Base-by-base conservation (phyloP, 2,797 vertebrate genomes). In the Enteromius anoplus region DNA sequence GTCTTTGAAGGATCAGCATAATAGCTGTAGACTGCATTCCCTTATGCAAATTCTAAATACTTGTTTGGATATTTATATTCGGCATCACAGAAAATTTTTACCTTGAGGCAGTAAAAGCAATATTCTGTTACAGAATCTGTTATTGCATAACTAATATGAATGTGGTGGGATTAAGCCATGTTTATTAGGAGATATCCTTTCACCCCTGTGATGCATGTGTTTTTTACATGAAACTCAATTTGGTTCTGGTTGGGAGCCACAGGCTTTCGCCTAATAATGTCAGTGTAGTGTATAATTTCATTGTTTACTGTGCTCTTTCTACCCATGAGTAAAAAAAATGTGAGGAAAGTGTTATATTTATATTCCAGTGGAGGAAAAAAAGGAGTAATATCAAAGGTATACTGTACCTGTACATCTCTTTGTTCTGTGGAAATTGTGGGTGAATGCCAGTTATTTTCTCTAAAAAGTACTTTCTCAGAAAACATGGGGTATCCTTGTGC, bases 251-350 rank as follows among this genome's bases (percentile, higher is more conserved):
- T 21, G 29, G n/a, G 34, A 23, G 87, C 87, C 87, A 86, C 82
- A 86, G 69, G 83, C 86, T 87, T 88, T 79, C 89, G 86, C 88
- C 88, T 90, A 84, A 91, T 90, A 91, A 88, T 92, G 88, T 92
- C 90, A 91, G 47, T 5, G 83, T 87, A 84, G 78, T 32, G 60
- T 62, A 62, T 62, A 29, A 62, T 62, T 83, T 85, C 79, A 80
- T 40, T 37, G 34, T 73, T 76, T 85, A 9, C n/a, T 1, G n/a
- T 34, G 55, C 6, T 64, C 80, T 80, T 79, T 68, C 85, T 40
- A 23, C 51, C 34, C 32, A 40, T 26, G 4, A 70, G 62, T n/a
- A 21, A 49, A 29, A 49, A 29, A 77, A 84, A 2, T 23, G 26
- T 55, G 11, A 19, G 21, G 19, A 79, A 64, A 53, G 14, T 14